Evolutionary conservation across 2,797 vertebrate genomes (phyloP), one percentile per base, ranked within the genome.

Genomic region (Zalophus californianus): DNA sequence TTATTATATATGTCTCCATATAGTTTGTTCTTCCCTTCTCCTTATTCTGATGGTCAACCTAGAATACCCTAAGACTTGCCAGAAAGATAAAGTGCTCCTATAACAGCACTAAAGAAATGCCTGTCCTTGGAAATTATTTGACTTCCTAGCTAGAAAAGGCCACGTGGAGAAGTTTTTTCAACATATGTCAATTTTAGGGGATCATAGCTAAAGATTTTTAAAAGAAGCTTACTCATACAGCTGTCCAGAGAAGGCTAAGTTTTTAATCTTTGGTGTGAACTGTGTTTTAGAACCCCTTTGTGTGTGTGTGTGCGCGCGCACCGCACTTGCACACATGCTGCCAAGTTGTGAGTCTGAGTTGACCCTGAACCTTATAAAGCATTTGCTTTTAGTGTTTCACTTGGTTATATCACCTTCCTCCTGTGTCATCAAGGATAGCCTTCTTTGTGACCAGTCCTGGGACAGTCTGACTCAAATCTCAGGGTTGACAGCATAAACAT

Each of bases 311-410:
- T 56, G 44, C 44, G 7, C 8, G 8, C 44, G 9, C 9, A 9
- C 44, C 44, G 9, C 44, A 2, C 2, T 2, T 9, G 9, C 9
- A 44, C 44, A 44, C 9, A 29, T 38, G 35, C 77, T 50, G 64
- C 23, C 52, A 86, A 64, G 15, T 58, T 89, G 54, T 68, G 44
- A 91, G 9, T 29, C 60, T 92, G n/a, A 16, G 48, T 96, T 84
- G 56, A 93, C 70, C 54, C 29, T 60, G 38, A 41, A 78, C 15
- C 56, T 96, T 60, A 5, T 72, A 86, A 52, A 14, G 32, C 20
- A 15, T 90, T 97, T 85, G 77, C 54, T 96, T 95, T 86, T 68
- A 48, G 29, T 50, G 32, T 90, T 85, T 90, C 50, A 58, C 64
- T 84, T 90, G 68, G 48, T 23, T 70, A 0, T 35, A 13, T 84